phyloP scores from a whole-genome alignment of 2,797 vertebrate species.

The Oreochromis mossambicus region DNA sequence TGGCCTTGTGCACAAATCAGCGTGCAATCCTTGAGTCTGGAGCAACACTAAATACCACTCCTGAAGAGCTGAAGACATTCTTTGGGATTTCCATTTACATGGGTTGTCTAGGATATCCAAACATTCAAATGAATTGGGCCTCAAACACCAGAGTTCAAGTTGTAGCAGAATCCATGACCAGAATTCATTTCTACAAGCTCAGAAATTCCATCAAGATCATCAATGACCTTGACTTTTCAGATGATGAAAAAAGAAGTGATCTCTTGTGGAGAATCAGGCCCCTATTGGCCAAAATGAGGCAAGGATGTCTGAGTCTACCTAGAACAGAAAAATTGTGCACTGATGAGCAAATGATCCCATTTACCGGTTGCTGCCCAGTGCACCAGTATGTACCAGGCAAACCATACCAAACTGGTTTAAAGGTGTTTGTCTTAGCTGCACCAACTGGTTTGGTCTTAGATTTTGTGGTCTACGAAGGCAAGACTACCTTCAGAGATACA shows the following conservation, averaged over 20 bases:
- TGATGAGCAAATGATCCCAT: too few relatives aligned
- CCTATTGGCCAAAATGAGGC: not conserved
- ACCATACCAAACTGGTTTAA: conserved; percentile 13
- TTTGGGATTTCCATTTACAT: not conserved
- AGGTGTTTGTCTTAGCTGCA: not conserved
- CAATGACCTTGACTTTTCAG: not conserved
- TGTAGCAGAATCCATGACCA: not conserved
- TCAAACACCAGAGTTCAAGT: not conserved
- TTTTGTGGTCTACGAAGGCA: not conserved
- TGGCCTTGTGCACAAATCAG: not conserved
- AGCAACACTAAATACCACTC: not conserved
- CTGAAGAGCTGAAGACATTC: not conserved
- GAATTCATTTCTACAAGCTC: not conserved
- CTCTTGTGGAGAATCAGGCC: conserved; percentile 2
- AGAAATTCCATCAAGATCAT: not conserved
- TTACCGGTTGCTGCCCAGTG: conserved; percentile 6
- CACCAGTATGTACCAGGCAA: conserved; percentile 1
- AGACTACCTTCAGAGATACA: not conserved
- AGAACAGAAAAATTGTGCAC: too few relatives aligned
- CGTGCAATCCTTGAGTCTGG: not conserved
- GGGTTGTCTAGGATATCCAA: not conserved
- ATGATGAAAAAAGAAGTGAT: not conserved
- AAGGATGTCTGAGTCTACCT: conserved; percentile 1
- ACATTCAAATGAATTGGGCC: not conserved
- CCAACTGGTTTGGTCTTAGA: conserved; percentile 2